A percentile compares a stretch with the other conserved stretches of the same genome.
Evolutionary conservation across 2,113 vertebrate genomes (phyloP).

Genomic region (Sapayoa aenigma): DNA sequence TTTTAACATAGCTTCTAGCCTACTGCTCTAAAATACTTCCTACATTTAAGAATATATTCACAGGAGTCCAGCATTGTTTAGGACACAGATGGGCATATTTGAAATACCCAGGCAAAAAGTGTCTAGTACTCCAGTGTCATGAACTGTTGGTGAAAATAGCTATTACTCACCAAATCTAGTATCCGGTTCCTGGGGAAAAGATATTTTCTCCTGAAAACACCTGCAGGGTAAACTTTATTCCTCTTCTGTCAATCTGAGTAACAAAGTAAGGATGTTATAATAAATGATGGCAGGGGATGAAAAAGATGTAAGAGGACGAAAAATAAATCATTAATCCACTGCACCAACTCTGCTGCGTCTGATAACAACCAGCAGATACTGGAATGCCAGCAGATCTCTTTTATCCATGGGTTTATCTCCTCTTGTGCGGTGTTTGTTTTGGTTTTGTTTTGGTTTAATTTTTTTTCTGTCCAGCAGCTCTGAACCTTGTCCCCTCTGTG

Average conservation of each 20-base stretch:
- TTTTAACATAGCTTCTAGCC: background rate
- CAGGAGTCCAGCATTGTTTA: background rate
- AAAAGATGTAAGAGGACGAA: constrained; percentile 17
- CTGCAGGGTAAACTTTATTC: constrained; percentile 42
- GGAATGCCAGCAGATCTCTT: background rate
- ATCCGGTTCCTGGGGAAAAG: background rate
- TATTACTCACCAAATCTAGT: background rate
- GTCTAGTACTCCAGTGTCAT: background rate
- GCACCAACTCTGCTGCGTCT: background rate
- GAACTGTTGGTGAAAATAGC: background rate
- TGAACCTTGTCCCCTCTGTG: background rate
- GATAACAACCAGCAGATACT: background rate
- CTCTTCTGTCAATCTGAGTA: background rate
- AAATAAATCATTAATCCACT: constrained; percentile 41
- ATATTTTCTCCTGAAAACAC: constrained; percentile 28
- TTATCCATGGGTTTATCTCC: background rate
- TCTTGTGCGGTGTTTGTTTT: background rate
- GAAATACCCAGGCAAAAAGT: background rate
- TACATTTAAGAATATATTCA: background rate
- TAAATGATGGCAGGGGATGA: constrained; percentile 15
- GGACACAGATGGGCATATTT: background rate
- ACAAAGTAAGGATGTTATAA: background rate
- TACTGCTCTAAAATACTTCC: background rate
- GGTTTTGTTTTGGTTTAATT: background rate
- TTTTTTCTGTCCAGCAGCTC: background rate